Conservation (phyloP, 2,888 invertebrate species). For the Digitonthophagus gazella region DNA sequence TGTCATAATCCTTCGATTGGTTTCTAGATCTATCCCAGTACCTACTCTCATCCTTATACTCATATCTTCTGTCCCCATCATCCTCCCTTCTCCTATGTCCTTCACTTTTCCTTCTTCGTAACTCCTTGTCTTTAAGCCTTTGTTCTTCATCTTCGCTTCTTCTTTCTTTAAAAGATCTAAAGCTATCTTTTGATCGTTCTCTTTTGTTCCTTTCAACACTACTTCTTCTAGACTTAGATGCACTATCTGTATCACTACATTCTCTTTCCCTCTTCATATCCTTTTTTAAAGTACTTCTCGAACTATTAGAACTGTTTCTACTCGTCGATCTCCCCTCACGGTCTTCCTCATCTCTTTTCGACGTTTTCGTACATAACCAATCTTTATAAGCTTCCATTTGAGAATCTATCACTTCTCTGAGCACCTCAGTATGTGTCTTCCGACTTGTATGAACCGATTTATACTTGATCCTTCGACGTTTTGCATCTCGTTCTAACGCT, state of each 20-base stretch:
- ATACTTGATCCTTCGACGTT: conserved; percentile 60
- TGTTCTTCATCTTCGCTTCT: background rate
- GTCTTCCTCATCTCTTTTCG: background rate
- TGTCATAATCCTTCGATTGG: background rate
- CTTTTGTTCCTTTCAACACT: conserved; percentile 13
- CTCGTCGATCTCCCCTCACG: conserved; percentile 5
- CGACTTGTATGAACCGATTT: conserved; percentile 56
- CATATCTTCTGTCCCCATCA: background rate
- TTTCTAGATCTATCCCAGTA: background rate
- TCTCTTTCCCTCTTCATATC: conserved; percentile 11
- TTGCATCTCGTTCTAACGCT: conserved; percentile 59
- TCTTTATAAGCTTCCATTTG: conserved; percentile 51
- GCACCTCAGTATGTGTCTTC: conserved; percentile 58
- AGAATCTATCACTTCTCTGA: conserved; percentile 60
- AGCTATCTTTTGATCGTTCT: background rate
- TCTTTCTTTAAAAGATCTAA: background rate
- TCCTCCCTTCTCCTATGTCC: conserved; percentile 9
- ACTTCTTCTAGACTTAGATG: conserved; percentile 14
- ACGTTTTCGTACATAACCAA: conserved; percentile 34
- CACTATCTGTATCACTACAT: background rate
- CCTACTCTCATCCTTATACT: background rate
- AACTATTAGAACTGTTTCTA: conserved; percentile 19
- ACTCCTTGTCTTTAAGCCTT: background rate
- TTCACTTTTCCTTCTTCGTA: conserved; percentile 2
- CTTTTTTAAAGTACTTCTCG: conserved; percentile 7